Evolutionary conservation across 2,888 invertebrate species (phyloP), one percentile per base, ranked within the genome.

Genomic region (Lycaena phlaeas): DNA sequence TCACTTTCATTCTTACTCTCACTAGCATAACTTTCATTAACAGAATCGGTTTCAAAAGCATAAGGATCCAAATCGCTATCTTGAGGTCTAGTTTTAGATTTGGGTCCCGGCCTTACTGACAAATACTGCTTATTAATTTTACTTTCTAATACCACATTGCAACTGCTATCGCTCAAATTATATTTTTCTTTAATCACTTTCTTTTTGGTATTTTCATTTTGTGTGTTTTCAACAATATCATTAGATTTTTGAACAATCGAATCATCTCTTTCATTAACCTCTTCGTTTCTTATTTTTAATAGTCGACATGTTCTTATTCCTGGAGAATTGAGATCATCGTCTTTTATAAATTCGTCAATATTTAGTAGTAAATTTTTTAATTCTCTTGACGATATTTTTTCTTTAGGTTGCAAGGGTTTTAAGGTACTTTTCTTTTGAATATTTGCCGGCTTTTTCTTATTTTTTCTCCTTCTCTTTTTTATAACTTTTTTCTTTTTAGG

Each of bases 291-390:
- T 44, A 87, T 70, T 65, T 87, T 88, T 18, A 87, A 77, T 40
- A 88, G 59, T 36, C 89, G 86, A 58, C 90, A 91, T 81, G 87
- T 87, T 49, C 91, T 73, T 56, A 89, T 86, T 7, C 90, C 90
- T 2, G 88, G 88, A 9, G 88, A 86, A 38, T 87, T 75, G 40
- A 79, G 52, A 36, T 90, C 87, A 18, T 87, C 89, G 48, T 89
- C 86, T 49, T 86, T 84, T 40, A 90, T 88, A 55, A 90, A 90
- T 88, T 90, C 90, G 56, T 91, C 90, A 28, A 91, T 87, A 51
- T 91, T 90, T 46, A 89, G 88, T 50, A 91, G 91, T 1, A 92
- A 70, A 61, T 85, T 81, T 53, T 88, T 86, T 36, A 92, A 59
- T 54, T 91, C 91, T 46, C 70, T 67, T 38, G 62, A 63, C 26